Conservation (phyloP, 2,888 invertebrate species). For the Eupithecia subumbrata region DNA sequence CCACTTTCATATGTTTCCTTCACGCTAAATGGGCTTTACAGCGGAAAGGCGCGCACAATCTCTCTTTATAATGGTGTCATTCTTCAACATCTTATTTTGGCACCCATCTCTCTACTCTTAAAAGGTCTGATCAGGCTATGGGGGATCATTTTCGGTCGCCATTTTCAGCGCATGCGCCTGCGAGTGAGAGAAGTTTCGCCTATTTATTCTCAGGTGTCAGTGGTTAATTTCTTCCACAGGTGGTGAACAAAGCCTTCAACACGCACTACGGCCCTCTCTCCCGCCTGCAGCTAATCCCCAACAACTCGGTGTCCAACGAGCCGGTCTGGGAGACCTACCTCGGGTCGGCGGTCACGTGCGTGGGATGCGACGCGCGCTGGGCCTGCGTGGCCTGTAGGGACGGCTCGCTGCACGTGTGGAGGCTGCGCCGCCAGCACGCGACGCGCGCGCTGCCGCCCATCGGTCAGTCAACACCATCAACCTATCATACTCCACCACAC, state of each 20-base stretch:
- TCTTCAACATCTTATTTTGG: background rate
- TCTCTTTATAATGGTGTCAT: too few relatives aligned
- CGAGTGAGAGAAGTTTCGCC: too few relatives aligned
- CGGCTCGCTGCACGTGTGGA: conserved; percentile 86
- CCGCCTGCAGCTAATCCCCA: conserved; percentile 82
- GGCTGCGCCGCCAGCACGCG: conserved; percentile 74
- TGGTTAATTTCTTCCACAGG: conserved; percentile 56
- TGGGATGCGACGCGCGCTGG: conserved; percentile 84
- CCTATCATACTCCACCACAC: background rate
- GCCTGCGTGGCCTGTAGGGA: conserved; percentile 88
- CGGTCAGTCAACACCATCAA: conserved; percentile 50
- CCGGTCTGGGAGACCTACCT: conserved; percentile 89
- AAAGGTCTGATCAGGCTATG: too few relatives aligned
- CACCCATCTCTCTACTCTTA: too few relatives aligned
- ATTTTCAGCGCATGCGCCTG: too few relatives aligned
- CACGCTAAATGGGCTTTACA: background rate
- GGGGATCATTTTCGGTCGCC: too few relatives aligned
- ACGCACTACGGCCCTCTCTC: conserved; percentile 85
- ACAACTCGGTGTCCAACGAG: conserved; percentile 83
- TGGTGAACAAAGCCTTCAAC: conserved; percentile 79
- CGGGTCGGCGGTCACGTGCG: conserved; percentile 85
- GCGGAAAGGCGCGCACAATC: background rate
- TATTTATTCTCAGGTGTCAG: too few relatives aligned
- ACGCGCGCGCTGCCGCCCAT: conserved; percentile 83
- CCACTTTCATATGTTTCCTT: background rate